A percentile compares a stretch with the other conserved stretches of the same genome.
Evolutionary conservation across 2,888 invertebrate species (phyloP).

Genomic region (Xylocampa areola): DNA sequence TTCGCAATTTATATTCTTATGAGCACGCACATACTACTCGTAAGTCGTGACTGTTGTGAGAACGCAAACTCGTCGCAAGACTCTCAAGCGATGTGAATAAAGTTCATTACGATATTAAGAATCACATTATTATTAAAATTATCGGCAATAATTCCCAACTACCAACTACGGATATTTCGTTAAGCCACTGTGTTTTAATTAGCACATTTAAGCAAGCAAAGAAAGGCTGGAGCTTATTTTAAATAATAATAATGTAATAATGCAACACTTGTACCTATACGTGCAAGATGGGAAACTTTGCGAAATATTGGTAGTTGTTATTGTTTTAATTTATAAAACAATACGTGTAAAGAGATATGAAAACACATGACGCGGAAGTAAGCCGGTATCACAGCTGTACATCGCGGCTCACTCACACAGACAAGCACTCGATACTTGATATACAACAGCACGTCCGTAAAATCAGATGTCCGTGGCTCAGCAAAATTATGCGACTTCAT

Average conservation of each 20-base stretch:
- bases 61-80: conserved; percentile 27
- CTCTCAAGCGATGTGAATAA: conserved; percentile 25
- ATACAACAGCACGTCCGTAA: conserved; percentile 67
- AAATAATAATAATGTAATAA: conserved; percentile 15
- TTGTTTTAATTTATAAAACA: conserved; percentile 14
- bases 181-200: too few relatives aligned
- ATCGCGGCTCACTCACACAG: conserved; percentile 57
- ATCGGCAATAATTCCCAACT: conserved; percentile 11
- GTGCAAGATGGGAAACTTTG: conserved; percentile 5
- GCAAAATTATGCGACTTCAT: conserved; percentile 70
- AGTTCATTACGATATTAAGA: conserved; percentile 24
- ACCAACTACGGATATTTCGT: conserved; percentile 12
- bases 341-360: conserved; percentile 40
- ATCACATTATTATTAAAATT: conserved; percentile 40
- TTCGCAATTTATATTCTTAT: conserved; percentile 56
- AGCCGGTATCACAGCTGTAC: conserved; percentile 74
- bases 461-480: conserved; percentile 69
- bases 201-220: too few relatives aligned
- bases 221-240: too few relatives aligned
- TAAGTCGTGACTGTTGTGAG: conserved; percentile 20
- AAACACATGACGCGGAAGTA: conserved; percentile 60
- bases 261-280: conserved; percentile 23
- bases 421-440: conserved; percentile 39
- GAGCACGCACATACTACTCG: conserved; percentile 16
- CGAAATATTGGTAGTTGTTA: not conserved